A percentile compares a stretch with the other conserved stretches of the same genome.
phyloP scores from a whole-genome alignment of 2,113 vertebrate genomes.

The mouse (Mus musculus) region DNA sequence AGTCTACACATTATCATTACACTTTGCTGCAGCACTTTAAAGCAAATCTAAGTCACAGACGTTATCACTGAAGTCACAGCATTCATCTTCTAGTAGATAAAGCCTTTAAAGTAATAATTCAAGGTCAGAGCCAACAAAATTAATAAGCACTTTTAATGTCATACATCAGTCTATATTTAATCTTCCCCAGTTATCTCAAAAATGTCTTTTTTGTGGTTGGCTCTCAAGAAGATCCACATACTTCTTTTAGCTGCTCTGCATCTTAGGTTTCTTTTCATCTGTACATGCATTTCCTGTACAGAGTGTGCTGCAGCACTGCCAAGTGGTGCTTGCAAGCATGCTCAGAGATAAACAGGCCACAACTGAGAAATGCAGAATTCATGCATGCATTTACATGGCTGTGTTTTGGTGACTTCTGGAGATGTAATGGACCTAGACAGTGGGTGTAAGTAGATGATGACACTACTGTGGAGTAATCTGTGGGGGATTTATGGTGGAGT shows the following conservation, averaged over 20 bases:
- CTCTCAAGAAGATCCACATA: neutral
- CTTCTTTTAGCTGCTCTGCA: neutral
- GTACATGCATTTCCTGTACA: constrained; percentile 11
- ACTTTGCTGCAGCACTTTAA: neutral
- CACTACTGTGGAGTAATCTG: neutral
- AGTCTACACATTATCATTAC: neutral
- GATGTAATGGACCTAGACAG: neutral
- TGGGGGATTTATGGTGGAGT: neutral
- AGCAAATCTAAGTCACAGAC: neutral
- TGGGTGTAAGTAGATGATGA: neutral
- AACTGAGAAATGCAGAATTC: neutral
- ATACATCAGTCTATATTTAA: neutral
- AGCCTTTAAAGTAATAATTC: neutral
- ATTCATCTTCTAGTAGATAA: neutral
- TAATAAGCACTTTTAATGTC: neutral
- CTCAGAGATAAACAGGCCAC: neutral
- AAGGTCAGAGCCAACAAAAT: neutral
- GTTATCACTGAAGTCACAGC: neutral
- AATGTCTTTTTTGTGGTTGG: neutral
- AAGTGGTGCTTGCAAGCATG: neutral
- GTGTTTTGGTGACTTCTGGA: neutral
- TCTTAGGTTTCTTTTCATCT: constrained; percentile 40
- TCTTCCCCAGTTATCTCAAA: neutral
- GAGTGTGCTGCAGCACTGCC: neutral
- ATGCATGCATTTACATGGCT: neutral